Percentiles rank a stretch among this genome's conserved stretches.
These are phyloP conservation scores for Osmerus eperlanus DNA, from an alignment of 2,113 vertebrate genomes.

Conservation along the genomic window DNA sequence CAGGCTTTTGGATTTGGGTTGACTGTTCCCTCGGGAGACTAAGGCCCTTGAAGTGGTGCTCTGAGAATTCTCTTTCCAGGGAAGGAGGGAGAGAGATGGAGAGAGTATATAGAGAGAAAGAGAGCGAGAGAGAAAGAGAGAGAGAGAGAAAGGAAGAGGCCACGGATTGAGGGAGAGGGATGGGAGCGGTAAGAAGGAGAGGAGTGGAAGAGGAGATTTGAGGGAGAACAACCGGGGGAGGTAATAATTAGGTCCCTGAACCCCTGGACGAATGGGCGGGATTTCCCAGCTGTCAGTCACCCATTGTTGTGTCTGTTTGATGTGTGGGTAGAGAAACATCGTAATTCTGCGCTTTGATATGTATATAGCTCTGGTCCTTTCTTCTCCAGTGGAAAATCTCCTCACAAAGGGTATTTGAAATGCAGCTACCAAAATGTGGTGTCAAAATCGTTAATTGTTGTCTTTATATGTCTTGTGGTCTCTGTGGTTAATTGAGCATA, in stretches of 20 bases:
- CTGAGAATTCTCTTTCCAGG: constrained; percentile 59
- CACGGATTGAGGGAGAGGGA: background rate
- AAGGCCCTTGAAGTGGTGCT: constrained; percentile 32
- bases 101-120: constrained; percentile 28
- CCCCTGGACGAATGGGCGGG: background rate
- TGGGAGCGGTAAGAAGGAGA: constrained; percentile 11
- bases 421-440: too few species aligned
- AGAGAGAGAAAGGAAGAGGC: constrained; percentile 12
- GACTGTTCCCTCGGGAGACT: constrained; percentile 50
- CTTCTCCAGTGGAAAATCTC: background rate
- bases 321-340: background rate
- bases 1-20: constrained; percentile 61
- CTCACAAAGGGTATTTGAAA: too few species aligned
- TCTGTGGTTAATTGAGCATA: too few species aligned
- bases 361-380: background rate
- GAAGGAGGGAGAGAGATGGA: constrained; percentile 42
- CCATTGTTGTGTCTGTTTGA: background rate
- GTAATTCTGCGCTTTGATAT: background rate
- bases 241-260: constrained; percentile 1
- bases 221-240: background rate
- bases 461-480: too few species aligned
- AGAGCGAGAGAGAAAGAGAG: constrained; percentile 9
- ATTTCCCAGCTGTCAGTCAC: background rate
- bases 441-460: too few species aligned
- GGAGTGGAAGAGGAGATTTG: background rate